Percentiles rank a stretch among this genome's conserved stretches.
Conservation (phyloP, 2,797 vertebrate species). For the Cossypha heuglini region DNA sequence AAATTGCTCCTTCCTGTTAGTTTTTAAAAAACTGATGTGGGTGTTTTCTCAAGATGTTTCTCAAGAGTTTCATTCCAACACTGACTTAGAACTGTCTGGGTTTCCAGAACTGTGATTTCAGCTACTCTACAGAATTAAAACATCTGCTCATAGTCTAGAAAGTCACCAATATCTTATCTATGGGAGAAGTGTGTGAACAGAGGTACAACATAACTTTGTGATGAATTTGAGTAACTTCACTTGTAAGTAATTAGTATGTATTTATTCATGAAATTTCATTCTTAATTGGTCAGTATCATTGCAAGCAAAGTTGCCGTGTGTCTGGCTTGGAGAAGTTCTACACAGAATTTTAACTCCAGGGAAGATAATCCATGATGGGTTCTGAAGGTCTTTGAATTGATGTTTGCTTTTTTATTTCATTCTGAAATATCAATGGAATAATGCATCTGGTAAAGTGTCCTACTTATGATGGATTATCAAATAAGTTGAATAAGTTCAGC, state of each 20-base stretch:
- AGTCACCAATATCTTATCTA: fast-evolving
- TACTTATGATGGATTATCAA: not conserved
- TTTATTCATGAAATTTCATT: not conserved
- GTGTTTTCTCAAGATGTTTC: not conserved
- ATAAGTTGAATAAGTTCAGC: not conserved
- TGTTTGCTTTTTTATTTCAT: not conserved
- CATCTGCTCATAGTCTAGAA: not conserved
- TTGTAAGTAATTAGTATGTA: not conserved
- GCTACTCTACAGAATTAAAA: not conserved
- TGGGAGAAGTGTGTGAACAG: not conserved
- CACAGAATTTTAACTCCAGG: not conserved
- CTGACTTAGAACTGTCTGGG: not conserved
- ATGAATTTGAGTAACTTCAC: not conserved
- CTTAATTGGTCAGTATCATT: not conserved
- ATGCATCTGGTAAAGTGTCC: not conserved
- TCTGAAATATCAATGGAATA: not conserved
- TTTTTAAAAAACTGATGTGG: not conserved
- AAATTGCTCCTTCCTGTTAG: not conserved
- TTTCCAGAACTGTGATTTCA: not conserved
- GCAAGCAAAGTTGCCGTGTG: not conserved
- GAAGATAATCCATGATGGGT: not conserved
- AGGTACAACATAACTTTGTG: fast-evolving
- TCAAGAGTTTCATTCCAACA: not conserved
- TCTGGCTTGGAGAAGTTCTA: not conserved
- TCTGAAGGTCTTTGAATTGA: not conserved